phyloP scores from a whole-genome alignment of 2,797 vertebrate genomes.

The Chelonia mydas region DNA sequence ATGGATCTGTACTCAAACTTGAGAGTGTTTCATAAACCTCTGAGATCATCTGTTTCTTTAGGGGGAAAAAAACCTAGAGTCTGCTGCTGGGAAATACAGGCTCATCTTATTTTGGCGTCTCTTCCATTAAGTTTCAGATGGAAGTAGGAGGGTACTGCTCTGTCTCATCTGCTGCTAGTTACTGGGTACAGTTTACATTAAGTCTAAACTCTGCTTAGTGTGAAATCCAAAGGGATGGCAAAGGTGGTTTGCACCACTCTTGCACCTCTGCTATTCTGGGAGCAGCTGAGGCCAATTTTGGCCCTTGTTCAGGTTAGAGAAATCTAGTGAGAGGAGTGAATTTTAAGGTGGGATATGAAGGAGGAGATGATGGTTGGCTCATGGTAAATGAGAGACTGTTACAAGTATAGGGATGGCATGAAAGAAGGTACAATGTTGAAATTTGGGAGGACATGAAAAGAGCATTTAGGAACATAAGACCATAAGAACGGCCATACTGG shows the following conservation, averaged over 20 bases:
- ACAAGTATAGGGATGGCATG: neutral
- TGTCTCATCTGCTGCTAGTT: neutral
- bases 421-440: neutral
- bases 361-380: neutral
- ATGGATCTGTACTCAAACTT: neutral
- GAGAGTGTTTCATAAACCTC: conserved; percentile 4
- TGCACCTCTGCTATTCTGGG: neutral
- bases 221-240: neutral
- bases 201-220: neutral
- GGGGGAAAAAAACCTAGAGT: neutral
- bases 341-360: neutral
- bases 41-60: neutral
- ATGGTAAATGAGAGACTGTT: neutral
- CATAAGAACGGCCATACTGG: no score
- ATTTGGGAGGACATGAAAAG: neutral
- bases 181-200: neutral
- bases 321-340: neutral
- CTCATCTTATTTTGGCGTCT: neutral
- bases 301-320: accelerated
- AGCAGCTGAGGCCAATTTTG: neutral
- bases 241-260: accelerated
- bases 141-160: neutral
- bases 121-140: neutral
- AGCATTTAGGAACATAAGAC: neutral
- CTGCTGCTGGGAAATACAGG: neutral